Evolutionary conservation across 2,113 vertebrate genomes (phyloP).

Genomic region (Toxotes chatareus): DNA sequence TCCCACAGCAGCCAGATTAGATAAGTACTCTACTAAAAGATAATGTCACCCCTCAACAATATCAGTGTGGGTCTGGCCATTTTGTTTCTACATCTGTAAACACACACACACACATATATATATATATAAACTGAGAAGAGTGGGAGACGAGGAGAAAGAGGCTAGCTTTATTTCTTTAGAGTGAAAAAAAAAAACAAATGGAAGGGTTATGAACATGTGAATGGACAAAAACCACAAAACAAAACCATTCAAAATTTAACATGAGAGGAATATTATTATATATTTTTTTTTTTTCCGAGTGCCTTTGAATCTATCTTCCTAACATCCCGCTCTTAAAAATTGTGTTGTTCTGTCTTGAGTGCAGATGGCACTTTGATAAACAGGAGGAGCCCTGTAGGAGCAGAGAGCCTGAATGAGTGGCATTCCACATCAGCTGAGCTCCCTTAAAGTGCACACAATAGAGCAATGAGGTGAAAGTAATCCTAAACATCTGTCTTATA

Average conservation of each 20-base stretch:
- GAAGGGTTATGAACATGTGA: neutral
- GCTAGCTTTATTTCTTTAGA: constrained; percentile 27
- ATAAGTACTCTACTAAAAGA: constrained; percentile 80
- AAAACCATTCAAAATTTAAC: neutral
- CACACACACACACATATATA: constrained; percentile 39
- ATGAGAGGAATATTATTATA: neutral
- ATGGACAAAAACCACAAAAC: neutral
- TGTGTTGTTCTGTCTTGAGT: constrained; percentile 59
- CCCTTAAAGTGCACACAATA: constrained; percentile 80
- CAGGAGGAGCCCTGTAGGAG: constrained; percentile 75
- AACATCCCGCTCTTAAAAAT: constrained; percentile 32
- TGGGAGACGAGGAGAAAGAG: neutral
- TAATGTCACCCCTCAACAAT: constrained; percentile 81
- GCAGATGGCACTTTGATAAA: constrained; percentile 79
- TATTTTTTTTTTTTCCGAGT: neutral
- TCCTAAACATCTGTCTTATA: constrained; percentile 84
- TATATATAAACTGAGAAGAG: constrained; percentile 19
- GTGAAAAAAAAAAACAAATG: neutral
- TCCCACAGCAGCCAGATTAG: constrained; percentile 82
- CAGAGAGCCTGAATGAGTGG: constrained; percentile 72
- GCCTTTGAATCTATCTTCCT: neutral
- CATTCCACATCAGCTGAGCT: constrained; percentile 83
- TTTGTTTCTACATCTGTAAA: constrained; percentile 78
- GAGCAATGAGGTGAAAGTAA: constrained; percentile 84
- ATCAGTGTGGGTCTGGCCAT: constrained; percentile 65